These are phyloP conservation scores for Tautogolabrus adspersus DNA, from an alignment of 2,113 vertebrate genomes.

Conservation along the genomic window DNA sequence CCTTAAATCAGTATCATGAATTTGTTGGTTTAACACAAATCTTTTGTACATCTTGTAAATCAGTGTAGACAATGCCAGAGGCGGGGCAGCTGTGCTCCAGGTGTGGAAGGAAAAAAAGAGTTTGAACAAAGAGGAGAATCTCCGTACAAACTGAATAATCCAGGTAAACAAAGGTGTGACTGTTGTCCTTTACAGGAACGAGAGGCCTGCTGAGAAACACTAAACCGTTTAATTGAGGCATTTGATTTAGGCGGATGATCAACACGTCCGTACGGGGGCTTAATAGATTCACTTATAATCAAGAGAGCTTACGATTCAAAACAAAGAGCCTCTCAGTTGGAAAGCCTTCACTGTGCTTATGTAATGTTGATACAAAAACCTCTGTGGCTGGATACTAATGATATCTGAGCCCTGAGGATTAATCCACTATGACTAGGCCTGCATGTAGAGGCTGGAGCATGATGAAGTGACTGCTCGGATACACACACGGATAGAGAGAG, in stretches of 20 bases:
- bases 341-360: slow-evolving; percentile 53
- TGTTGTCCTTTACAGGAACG: slow-evolving; percentile 28
- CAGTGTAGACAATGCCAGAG: slow-evolving; percentile 6
- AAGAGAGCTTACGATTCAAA: slow-evolving; percentile 42
- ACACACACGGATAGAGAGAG: not conserved
- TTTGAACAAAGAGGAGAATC: slow-evolving; percentile 1
- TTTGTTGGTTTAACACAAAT: slow-evolving; percentile 15
- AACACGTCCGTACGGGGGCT: slow-evolving; percentile 55
- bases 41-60: slow-evolving; percentile 32
- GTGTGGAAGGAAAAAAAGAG: not conserved
- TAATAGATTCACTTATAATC: slow-evolving; percentile 67
- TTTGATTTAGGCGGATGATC: slow-evolving; percentile 56
- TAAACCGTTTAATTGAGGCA: slow-evolving; percentile 52
- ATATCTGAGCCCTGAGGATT: slow-evolving; percentile 61
- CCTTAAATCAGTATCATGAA: slow-evolving; percentile 14
- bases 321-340: slow-evolving; percentile 66
- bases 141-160: slow-evolving; percentile 7
- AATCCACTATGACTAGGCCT: slow-evolving; percentile 53
- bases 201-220: slow-evolving; percentile 24
- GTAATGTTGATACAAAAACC: slow-evolving; percentile 64
- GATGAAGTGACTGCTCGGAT: slow-evolving; percentile 36
- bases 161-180: slow-evolving; percentile 50
- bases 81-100: slow-evolving; percentile 1
- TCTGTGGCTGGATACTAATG: slow-evolving; percentile 53
- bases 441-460: slow-evolving; percentile 37